Base-by-base conservation (phyloP, 2,797 vertebrate genomes). In the Microctenopoma stevenorrisi region DNA sequence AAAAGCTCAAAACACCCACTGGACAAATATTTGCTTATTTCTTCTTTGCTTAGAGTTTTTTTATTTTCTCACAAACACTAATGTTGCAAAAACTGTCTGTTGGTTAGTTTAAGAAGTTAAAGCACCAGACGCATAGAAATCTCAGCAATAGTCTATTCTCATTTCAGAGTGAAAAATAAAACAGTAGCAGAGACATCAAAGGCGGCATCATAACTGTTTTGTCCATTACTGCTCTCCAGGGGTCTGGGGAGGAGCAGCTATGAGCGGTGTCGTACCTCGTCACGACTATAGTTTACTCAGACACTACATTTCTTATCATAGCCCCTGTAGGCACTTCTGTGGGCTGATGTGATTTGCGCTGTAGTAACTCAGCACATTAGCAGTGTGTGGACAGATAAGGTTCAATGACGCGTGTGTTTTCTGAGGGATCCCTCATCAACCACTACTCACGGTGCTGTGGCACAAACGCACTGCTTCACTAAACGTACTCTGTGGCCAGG, bases 1-100 rank as follows among this genome's bases (percentile, higher is more conserved):
- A 66, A 56, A 72, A 74, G 64, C 46, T 54, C 43, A 64, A 30
- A 68, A 68, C 67, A 71, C 51, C 43, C 48, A 70, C 50, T 53
- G 71, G 28, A 66, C 10, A 61, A 47, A 9, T 16, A 14, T 44
- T 44, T 42, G 13, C 40, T 42, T 44, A 18, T n/a, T n/a, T 46
- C 7, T 44, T 72, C 30, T 74, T 74, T 67, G 42, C 43, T 52
- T 12, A 1, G 5, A 9, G 22, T 22, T 43, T 37, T 42, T 49
- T 40, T 33, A 14, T 49, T 61, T 60, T 18, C 1, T 13, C n/a
- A 11, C 25, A 47, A 9, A 46, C 10, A 15, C 28, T 18, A 9
- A 33, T 18, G 7, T 10, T 56, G 30, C 56, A 22, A 6, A 65
- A 2, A n/a, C 25, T 51, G 8, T 49, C 30, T 10, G 13, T 11